Evolutionary conservation across 1,140 invertebrate species (phyloP).

Genomic region (Megalopta genalis): DNA sequence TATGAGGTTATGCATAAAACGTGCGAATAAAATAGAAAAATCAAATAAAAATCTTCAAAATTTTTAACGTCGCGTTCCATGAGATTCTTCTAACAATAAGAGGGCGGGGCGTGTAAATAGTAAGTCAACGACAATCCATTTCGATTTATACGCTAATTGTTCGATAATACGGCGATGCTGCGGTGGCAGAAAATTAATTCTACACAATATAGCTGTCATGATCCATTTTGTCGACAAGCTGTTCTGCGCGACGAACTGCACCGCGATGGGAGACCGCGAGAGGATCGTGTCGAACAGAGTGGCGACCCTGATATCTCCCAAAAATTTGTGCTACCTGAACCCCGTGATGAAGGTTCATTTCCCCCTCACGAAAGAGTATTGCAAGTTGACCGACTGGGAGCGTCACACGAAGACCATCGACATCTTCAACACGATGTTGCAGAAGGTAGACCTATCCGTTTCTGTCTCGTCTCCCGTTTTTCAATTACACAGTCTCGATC

Average conservation of each 20-base stretch:
- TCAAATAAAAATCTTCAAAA: too few species aligned
- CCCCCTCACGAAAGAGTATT: slow-evolving; percentile 71
- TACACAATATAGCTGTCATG: too few species aligned
- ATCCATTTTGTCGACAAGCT: background rate
- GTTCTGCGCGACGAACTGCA: slow-evolving; percentile 46
- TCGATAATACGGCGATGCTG: too few species aligned
- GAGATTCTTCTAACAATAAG: too few species aligned
- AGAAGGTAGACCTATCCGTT: slow-evolving; percentile 30
- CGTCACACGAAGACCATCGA: slow-evolving; percentile 67
- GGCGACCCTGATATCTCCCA: slow-evolving; percentile 46
- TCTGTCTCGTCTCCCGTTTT: too few species aligned
- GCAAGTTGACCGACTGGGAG: slow-evolving; percentile 62
- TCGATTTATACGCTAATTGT: too few species aligned
- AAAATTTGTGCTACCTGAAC: slow-evolving; percentile 78
- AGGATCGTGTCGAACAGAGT: slow-evolving; percentile 68
- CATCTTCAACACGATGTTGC: slow-evolving; percentile 63
- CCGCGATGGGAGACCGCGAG: slow-evolving; percentile 71
- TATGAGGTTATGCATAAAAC: too few species aligned
- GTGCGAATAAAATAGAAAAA: too few species aligned
- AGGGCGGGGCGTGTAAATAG: too few species aligned
- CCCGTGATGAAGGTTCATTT: slow-evolving; percentile 78
- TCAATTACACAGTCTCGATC: background rate
- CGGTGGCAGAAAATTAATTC: too few species aligned
- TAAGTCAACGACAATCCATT: too few species aligned
- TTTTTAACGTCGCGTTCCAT: too few species aligned